phyloP scores from a whole-genome alignment of 2,888 invertebrate species.

The Reticulitermes lucifugus region DNA sequence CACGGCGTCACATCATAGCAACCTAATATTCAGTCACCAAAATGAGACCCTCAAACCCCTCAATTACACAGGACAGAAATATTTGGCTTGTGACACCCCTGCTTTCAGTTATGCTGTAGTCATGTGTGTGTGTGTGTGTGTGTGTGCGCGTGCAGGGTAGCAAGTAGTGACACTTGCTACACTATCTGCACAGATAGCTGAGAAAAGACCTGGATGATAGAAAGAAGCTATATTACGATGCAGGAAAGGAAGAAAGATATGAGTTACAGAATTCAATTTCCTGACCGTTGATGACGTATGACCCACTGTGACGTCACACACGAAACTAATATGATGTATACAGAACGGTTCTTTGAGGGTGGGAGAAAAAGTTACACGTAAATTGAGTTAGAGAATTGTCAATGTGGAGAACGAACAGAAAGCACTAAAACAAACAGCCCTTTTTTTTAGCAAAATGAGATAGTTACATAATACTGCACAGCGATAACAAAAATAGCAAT shows the following conservation, averaged over 20 bases:
- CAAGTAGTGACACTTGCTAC: background rate
- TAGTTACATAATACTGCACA: background rate
- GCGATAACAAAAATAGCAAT: background rate
- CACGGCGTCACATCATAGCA: too few species aligned
- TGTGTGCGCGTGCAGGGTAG: background rate
- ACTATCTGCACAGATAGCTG: background rate
- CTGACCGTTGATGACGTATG: slow-evolving; percentile 45
- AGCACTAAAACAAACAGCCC: too few species aligned
- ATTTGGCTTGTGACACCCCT: background rate
- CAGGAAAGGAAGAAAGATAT: slow-evolving; percentile 28
- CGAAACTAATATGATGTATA: slow-evolving; percentile 37
- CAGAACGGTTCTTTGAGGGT: background rate
- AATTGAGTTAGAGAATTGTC: slow-evolving; percentile 22
- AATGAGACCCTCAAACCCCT: too few species aligned
- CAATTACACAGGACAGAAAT: too few species aligned
- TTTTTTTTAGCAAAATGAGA: too few species aligned
- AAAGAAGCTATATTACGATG: background rate
- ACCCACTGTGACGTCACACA: slow-evolving; percentile 35
- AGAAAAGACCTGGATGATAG: background rate
- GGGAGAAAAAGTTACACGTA: slow-evolving; percentile 19
- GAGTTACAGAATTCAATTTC: slow-evolving; percentile 46
- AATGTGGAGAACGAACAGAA: background rate
- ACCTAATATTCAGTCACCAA: too few species aligned
- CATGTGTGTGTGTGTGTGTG: background rate
- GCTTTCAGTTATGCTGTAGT: background rate